Conservation (phyloP, 2,113 vertebrate species). For the Tragelaphus strepsiceros region DNA sequence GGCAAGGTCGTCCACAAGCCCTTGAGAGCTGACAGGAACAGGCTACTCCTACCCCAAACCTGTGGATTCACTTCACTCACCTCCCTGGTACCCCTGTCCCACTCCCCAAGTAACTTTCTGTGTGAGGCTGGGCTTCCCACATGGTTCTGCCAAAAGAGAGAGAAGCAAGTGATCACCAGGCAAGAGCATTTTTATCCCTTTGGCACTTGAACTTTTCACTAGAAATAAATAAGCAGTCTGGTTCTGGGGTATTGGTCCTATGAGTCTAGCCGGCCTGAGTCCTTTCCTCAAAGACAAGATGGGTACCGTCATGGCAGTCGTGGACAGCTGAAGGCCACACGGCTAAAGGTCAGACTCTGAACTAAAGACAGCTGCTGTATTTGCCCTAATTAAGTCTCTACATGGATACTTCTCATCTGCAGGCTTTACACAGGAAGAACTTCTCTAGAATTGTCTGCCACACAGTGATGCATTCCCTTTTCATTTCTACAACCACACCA, state of each 20-base stretch:
- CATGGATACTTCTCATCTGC: neutral
- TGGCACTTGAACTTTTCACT: neutral
- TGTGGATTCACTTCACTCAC: neutral
- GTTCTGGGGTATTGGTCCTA: neutral
- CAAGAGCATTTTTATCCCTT: no score
- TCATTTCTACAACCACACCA: neutral
- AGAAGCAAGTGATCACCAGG: neutral
- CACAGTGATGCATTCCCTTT: neutral
- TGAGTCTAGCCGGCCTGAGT: neutral
- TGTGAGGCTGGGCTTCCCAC: neutral
- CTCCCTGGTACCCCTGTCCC: neutral
- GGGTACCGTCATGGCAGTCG: rapidly evolving
- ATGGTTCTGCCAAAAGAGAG: neutral
- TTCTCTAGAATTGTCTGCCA: neutral
- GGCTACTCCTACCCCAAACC: neutral
- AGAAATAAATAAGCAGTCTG: neutral
- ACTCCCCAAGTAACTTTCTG: neutral
- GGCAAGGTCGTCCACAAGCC: neutral
- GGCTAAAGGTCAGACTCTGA: neutral
- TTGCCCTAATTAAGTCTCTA: neutral
- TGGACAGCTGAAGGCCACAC: neutral
- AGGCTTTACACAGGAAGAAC: neutral
- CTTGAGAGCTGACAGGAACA: neutral
- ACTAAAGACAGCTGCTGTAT: neutral
- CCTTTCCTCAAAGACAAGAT: neutral